Evolutionary conservation across 2,888 invertebrate species (phyloP).

Genomic region (Herminia tarsipennalis): DNA sequence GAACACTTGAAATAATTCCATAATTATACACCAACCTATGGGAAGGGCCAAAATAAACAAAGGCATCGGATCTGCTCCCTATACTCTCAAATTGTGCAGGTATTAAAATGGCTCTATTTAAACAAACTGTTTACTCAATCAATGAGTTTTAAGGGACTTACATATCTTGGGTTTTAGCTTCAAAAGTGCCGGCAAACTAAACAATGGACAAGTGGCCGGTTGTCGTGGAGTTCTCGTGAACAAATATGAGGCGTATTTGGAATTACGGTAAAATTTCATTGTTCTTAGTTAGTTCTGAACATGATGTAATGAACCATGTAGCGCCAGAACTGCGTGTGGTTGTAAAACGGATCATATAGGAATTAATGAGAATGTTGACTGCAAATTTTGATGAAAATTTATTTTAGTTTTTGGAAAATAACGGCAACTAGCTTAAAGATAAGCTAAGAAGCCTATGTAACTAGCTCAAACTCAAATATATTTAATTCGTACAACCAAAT

Average conservation of each 20-base stretch:
- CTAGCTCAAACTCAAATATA: no score
- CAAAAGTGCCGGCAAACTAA: conserved; percentile 80
- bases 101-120: conserved; percentile 77
- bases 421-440: no score
- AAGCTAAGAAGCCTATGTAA: no score
- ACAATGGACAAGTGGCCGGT: conserved; percentile 72
- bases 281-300: conserved; percentile 58
- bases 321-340: conserved; percentile 22
- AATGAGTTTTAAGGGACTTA: conserved; percentile 80
- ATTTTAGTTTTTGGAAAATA: conserved; percentile 18
- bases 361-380: background rate
- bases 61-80: conserved; percentile 74
- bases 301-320: conserved; percentile 58
- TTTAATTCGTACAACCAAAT: no score
- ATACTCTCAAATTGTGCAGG: conserved; percentile 80
- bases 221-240: conserved; percentile 70
- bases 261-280: conserved; percentile 75
- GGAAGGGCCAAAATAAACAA: conserved; percentile 64
- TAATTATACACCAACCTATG: conserved; percentile 59
- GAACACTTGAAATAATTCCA: conserved; percentile 36
- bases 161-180: conserved; percentile 85
- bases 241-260: conserved; percentile 71
- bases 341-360: background rate
- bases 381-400: background rate
- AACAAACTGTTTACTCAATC: conserved; percentile 73